These are phyloP conservation scores for Pogonomyrmex californicus DNA, from an alignment of 1,140 invertebrate genomes.

Conservation along the genomic window DNA sequence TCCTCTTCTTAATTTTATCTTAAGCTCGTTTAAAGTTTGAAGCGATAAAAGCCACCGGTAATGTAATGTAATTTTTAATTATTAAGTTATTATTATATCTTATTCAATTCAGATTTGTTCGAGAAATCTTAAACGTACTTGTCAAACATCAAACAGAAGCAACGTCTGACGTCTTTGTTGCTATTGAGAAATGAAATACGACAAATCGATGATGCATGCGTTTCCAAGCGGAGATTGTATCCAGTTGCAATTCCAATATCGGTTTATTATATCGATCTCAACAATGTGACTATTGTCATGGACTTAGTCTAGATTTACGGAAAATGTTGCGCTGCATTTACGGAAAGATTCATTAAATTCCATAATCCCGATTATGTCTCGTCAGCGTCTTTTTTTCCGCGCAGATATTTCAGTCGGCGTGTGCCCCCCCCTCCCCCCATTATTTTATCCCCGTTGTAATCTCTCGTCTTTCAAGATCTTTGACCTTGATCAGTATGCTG, in stretches of 20 bases:
- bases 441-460: conserved; percentile 49
- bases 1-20: conserved; percentile 18
- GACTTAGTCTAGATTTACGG: conserved; percentile 15
- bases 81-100: background rate
- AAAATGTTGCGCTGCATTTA: background rate
- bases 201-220: conserved; percentile 48
- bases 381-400: conserved; percentile 25
- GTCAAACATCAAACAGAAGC: background rate
- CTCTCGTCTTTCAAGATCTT: conserved; percentile 57
- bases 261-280: conserved; percentile 43
- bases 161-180: background rate
- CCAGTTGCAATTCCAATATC: conserved; percentile 30
- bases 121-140: background rate
- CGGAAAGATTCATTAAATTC: conserved; percentile 49
- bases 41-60: background rate
- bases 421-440: conserved; percentile 57
- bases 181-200: conserved; percentile 12
- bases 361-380: conserved; percentile 29
- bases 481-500: conserved; percentile 72
- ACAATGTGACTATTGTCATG: conserved; percentile 18
- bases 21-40: background rate
- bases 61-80: background rate
- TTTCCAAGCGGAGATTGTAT: conserved; percentile 2
- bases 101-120: background rate
- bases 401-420: background rate